A percentile compares a stretch with the other conserved stretches of the same genome.
phyloP scores from a whole-genome alignment of 2,888 invertebrate genomes.

The Amphipoea oculea region DNA sequence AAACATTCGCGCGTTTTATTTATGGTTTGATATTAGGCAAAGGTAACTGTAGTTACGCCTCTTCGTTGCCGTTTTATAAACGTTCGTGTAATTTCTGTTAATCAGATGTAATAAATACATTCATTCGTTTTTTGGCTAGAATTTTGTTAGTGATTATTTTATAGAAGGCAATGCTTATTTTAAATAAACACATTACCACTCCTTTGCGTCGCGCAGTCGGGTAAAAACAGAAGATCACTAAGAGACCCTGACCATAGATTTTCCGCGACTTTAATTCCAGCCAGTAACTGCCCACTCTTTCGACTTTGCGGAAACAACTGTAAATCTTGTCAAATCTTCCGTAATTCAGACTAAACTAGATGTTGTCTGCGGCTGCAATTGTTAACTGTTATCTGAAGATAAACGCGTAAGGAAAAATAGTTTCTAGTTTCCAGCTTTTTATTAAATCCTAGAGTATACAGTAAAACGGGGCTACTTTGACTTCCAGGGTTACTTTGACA shows the following conservation, averaged over 20 bases:
- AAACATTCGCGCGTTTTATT: too few relatives aligned
- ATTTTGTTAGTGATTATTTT: too few relatives aligned
- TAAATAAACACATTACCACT: too few relatives aligned
- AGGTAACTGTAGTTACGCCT: not conserved
- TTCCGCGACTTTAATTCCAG: slow-evolving; percentile 45
- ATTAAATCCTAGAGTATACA: too few relatives aligned
- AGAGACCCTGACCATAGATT: slow-evolving; percentile 34
- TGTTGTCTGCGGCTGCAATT: slow-evolving; percentile 5
- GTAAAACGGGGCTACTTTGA: too few relatives aligned
- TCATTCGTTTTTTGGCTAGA: not conserved
- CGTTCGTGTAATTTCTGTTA: not conserved
- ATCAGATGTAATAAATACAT: not conserved
- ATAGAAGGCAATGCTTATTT: not conserved
- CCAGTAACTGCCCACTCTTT: slow-evolving; percentile 21
- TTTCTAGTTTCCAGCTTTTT: not conserved
- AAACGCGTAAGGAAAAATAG: not conserved
- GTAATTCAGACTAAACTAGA: slow-evolving; percentile 27
- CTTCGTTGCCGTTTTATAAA: not conserved
- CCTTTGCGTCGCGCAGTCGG: too few relatives aligned
- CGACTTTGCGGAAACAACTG: slow-evolving; percentile 38
- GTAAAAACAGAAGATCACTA: not conserved
- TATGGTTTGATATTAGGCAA: not conserved
- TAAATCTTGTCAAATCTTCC: slow-evolving; percentile 41
- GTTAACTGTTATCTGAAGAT: slow-evolving; percentile 13
- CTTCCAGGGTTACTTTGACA: too few relatives aligned